Evolutionary conservation across 2,888 invertebrate species (phyloP), one percentile per base, ranked within the genome.

Genomic region (Cheilosia impressa): DNA sequence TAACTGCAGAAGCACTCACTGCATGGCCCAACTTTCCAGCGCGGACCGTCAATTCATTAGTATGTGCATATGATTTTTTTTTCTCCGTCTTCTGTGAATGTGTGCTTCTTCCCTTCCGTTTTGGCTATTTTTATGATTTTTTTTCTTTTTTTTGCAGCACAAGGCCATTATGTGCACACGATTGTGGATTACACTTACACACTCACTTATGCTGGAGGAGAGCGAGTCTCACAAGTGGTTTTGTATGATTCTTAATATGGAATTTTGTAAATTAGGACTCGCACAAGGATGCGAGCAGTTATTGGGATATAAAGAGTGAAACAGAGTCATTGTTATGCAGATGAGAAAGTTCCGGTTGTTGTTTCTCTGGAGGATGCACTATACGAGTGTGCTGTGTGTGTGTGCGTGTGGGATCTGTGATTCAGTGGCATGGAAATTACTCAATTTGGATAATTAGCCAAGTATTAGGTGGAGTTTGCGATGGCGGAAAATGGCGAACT

Each of bases 191-290:
- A 63, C 69, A 69, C 31, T 22, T 55, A 57, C 69, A 69, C 45
- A 68, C 31, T 27, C 19, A 68, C 55, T 57, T 45, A 41, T 15
- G 17, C 34, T 15, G 34, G n/a, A n/a, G 1, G 43, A 17, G n/a
- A 3, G 17, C 53, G 22, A 27, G 80, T 72, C 76, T 71, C 75
- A 85, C 81, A 81, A 80, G 76, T 85, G 81, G 85, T 81, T 80
- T 77, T 85, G 85, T 76, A 81, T 81, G 81, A 85, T 82, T 82
- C 82, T 87, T 87, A 82, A 82, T 87, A 82, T 73, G 77, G 58
- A 87, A 82, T 87, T 87, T 87, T 87, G 87, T 82, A 87, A 87
- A 82, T 87, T 87, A 87, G 82, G 87, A 82, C 81, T 81, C 77
- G 68, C 82, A 87, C 82, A 82, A 87, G 87, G 87, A 87, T 87